Evolutionary conservation across 2,888 invertebrate genomes (phyloP).

Genomic region (Pantelozetes paolii): DNA sequence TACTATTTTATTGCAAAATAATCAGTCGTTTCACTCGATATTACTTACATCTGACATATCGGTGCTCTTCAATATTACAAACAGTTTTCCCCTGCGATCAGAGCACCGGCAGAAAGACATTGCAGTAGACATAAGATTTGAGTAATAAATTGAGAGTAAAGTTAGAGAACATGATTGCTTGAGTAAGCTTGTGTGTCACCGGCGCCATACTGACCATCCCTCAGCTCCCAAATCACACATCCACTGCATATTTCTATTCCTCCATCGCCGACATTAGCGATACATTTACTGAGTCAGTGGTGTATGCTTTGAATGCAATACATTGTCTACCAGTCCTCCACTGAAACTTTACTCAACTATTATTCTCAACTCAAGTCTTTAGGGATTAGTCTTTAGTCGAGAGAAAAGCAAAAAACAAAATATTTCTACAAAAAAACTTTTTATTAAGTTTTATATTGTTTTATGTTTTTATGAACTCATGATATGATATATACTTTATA

Average conservation of each 20-base stretch:
- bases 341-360: neutral
- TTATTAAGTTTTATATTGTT: neutral
- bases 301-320: slow-evolving; percentile 21
- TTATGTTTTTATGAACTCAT: slow-evolving; percentile 2
- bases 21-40: neutral
- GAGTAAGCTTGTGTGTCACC: slow-evolving; percentile 36
- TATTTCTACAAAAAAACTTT: neutral
- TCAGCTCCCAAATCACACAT: slow-evolving; percentile 36
- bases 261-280: slow-evolving; percentile 16
- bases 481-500: slow-evolving; percentile 27
- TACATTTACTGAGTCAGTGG: slow-evolving; percentile 27
- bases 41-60: slow-evolving; percentile 16
- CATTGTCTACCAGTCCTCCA: neutral
- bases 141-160: slow-evolving; percentile 6
- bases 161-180: slow-evolving; percentile 18
- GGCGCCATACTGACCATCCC: slow-evolving; percentile 37
- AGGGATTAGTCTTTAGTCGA: slow-evolving; percentile 13
- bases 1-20: slow-evolving; percentile 18
- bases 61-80: slow-evolving; percentile 31
- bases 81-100: slow-evolving; percentile 22
- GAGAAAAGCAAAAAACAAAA: slow-evolving; percentile 18
- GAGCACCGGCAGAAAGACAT: slow-evolving; percentile 19
- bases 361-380: slow-evolving; percentile 21
- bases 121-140: neutral
- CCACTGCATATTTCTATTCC: slow-evolving; percentile 31